Evolutionary conservation across 92 coral and sea anemone genomes (phyloP), one percentile per base, ranked within the genome.

Genomic region (Porites rus): DNA sequence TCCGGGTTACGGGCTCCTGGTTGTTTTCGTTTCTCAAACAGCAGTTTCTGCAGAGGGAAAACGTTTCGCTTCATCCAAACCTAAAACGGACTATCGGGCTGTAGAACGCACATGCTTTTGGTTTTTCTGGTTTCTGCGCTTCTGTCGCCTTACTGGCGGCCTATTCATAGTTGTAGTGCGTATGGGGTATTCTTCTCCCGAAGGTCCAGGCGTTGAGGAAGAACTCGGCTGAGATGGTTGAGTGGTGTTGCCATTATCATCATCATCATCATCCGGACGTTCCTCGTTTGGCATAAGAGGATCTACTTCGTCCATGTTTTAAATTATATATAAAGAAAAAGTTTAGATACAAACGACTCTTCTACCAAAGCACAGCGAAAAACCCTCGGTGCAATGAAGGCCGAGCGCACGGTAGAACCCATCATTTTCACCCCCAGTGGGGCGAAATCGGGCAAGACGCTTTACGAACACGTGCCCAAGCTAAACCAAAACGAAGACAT

Each of bases 401-500:
- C 46, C 46, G 46, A 38, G 7, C 7, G 46, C 77, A 5, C 18
- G n/a, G 1, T 54, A 67, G 21, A 54, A 8, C 59, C 63, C 65
- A 65, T 86, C 18, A 78, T 78, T 25, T 76, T 86, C 13, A 28
- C 53, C 38, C 78, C 63, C 4, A 53, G 78, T n/a, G 43, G 61
- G 58, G 85, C 85, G 21, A 31, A 19, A 13, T 8, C 74, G 63
- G 14, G 83, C 67, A 76, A 77, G 52, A 70, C 84, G 1, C 71
- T 86, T 21, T 70, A 78, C 17, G 78, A 77, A 6, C 7, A 8
- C 0, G 78, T 70, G 66, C 89, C 89, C 28, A 78, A 69, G 68
- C 84, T 86, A 51, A 72, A 83, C 6, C 80, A 87, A 18, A 24
- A 67, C 65, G 65, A 19, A 18, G 67, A 65, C 25, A 43, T 87